Evolutionary conservation across 1,140 invertebrate genomes (phyloP).

Genomic region (Hestina assimilis): DNA sequence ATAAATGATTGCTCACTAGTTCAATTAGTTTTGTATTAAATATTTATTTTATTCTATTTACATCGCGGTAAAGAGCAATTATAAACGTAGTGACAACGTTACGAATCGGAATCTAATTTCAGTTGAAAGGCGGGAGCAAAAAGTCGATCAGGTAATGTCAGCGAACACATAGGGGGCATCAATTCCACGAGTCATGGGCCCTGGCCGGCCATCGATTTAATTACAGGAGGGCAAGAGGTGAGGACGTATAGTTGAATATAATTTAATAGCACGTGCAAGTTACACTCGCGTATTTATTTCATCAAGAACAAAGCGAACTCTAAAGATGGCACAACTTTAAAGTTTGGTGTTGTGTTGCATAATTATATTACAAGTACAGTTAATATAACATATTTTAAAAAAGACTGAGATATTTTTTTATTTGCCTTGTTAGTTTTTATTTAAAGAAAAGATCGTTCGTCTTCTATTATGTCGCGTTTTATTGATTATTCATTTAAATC

Average conservation of each 20-base stretch:
- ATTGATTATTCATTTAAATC: too few species aligned
- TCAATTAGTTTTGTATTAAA: too few species aligned
- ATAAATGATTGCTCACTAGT: too few species aligned
- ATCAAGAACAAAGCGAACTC: too few species aligned
- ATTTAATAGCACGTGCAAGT: background rate
- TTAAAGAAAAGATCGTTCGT: too few species aligned
- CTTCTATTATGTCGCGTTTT: too few species aligned
- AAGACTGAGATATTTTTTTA: too few species aligned
- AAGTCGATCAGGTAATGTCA: conserved; percentile 63
- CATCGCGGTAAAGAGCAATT: conserved; percentile 6
- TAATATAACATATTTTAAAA: too few species aligned
- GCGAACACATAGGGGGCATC: conserved; percentile 49
- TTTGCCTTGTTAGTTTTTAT: too few species aligned
- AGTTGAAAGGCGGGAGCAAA: conserved; percentile 58
- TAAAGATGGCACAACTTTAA: too few species aligned
- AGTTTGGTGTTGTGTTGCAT: too few species aligned
- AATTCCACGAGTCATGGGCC: conserved; percentile 51
- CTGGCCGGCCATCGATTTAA: conserved; percentile 48
- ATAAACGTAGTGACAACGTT: conserved; percentile 45
- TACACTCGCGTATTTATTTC: background rate
- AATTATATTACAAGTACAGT: too few species aligned
- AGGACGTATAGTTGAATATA: conserved; percentile 1
- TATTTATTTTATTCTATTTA: conserved; percentile 2
- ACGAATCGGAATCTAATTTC: conserved; percentile 67
- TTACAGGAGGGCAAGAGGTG: conserved; percentile 47